phyloP scores from a whole-genome alignment of 1,140 invertebrate genomes.

The Pomacea maculata region DNA sequence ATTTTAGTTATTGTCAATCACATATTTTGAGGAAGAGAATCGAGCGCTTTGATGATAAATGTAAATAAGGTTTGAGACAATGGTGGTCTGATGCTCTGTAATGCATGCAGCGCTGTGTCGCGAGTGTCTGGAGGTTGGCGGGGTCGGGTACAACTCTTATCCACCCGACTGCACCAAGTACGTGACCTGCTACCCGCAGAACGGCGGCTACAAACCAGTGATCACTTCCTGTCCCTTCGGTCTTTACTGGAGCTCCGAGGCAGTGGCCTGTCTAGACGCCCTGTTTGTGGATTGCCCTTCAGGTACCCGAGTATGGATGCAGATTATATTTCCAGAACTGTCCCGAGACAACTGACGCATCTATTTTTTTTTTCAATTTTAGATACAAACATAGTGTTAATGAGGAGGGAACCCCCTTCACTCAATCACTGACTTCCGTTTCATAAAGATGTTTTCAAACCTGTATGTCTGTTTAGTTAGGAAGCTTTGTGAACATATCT shows the following conservation, averaged over 20 bases:
- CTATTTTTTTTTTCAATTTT: too few species aligned
- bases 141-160: conserved; percentile 51
- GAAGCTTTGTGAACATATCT: too few species aligned
- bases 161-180: conserved; percentile 55
- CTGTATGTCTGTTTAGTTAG: too few species aligned
- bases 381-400: too few species aligned
- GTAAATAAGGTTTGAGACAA: not conserved
- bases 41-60: not conserved
- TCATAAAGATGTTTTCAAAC: too few species aligned
- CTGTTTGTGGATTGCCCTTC: conserved; percentile 38
- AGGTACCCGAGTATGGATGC: conserved; percentile 23
- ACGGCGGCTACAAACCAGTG: conserved; percentile 28
- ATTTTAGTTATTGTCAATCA: not conserved
- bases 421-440: too few species aligned
- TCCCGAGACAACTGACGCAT: too few species aligned
- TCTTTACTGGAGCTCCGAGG: conserved; percentile 51
- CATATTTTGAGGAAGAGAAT: not conserved
- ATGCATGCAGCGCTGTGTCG: conserved; percentile 44
- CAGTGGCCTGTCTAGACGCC: conserved; percentile 48
- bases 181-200: conserved; percentile 46
- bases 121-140: conserved; percentile 48
- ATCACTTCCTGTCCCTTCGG: conserved; percentile 54
- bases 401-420: too few species aligned
- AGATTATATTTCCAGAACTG: too few species aligned
- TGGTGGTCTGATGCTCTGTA: not conserved